Base-by-base conservation (phyloP, 1,140 invertebrate genomes). In the Psix sp. region DNA sequence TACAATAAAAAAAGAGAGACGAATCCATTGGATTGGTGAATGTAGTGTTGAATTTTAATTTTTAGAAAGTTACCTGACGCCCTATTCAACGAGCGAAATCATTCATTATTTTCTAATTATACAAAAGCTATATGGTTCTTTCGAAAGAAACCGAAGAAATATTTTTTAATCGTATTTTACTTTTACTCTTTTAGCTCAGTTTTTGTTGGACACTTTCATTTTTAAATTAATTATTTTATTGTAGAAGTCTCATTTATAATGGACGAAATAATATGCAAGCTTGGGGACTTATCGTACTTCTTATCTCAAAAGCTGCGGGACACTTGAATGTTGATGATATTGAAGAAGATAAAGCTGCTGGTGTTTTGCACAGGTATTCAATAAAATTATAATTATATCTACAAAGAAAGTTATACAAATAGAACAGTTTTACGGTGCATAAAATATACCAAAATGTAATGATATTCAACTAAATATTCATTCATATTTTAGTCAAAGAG, bases 231-330 rank as follows among this genome's bases (percentile, higher is more conserved):
- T 13, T 45, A 11, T 46, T 13, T 45, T 35, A 33, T 85, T 87
- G 14, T 77, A 95, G 93, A 85, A 92, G 91, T 68, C 87, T 96
- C 18, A 90, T 96, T 51, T 95, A 94, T 84, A 94, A 97, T 92
- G 95, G 95, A 14, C 93, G 93, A 81, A 95, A 96, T 84, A 70
- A 62, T 26, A 94, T 96, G 91, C 96, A 98, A 88, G 95, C 95
- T 1, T 93, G 96, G 91, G 96, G 96, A 2, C 89, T 98, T 10
- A 94, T 98, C 75, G 94, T 98, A 3, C 80, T 98, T 14, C 88
- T 98, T 29, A 92, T 98, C 16, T 96, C 96, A 0, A 98, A 97
- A 60, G 66, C 66, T 42, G 73, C 66, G 17, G 65, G 66, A 4
- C 73, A 75, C 24, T 66, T 91, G 0, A 91, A 91, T 82, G 92